These are phyloP conservation scores for Capromys pilorides DNA, from an alignment of 2,797 vertebrate genomes.

Conservation along the genomic window DNA sequence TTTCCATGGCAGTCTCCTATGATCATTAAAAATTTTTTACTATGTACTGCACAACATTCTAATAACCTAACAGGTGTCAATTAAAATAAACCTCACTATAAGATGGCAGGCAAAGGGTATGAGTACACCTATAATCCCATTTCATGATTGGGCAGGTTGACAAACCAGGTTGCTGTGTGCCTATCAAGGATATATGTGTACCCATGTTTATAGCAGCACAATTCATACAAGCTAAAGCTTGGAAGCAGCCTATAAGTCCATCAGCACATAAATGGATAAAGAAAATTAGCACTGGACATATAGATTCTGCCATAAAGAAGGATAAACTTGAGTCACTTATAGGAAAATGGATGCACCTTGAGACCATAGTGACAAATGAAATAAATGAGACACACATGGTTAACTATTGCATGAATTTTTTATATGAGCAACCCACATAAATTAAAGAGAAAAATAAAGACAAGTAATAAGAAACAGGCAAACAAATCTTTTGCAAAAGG, in stretches of 20 bases:
- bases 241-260: neutral
- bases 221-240: neutral
- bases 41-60: neutral
- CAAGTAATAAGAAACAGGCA: neutral
- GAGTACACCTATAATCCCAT: neutral
- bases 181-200: neutral
- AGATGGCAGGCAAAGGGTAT: neutral
- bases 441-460: neutral
- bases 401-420: neutral
- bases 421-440: neutral
- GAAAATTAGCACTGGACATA: neutral
- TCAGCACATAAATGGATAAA: neutral
- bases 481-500: neutral
- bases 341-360: neutral
- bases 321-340: neutral
- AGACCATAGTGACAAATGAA: neutral
- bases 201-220: neutral
- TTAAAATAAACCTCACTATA: conserved; percentile 1
- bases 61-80: neutral
- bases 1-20: neutral
- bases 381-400: neutral
- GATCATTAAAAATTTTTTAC: neutral
- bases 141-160: conserved; percentile 29
- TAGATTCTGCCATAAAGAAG: neutral
- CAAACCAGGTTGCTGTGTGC: neutral